Conservation (phyloP, 2,888 invertebrate genomes). For the Sarcophaga variegata region DNA sequence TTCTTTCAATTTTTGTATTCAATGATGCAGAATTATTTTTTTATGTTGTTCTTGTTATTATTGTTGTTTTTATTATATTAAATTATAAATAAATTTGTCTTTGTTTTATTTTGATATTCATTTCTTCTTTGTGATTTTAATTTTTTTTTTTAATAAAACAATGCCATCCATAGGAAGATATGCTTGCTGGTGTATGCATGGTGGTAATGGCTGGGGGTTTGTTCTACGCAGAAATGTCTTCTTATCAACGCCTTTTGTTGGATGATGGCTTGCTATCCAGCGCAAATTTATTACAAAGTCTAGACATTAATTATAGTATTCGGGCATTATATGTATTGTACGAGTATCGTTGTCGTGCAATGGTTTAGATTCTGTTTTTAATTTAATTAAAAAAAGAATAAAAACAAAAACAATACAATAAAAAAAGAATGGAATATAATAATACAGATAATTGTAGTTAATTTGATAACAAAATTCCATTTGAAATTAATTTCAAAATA, state of each 20-base stretch:
- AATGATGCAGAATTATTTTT: slow-evolving; percentile 31
- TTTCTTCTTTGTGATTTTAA: background rate
- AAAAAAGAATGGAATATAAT: too few relatives aligned
- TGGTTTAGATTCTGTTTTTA: too few relatives aligned
- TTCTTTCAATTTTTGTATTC: background rate
- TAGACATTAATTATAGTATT: slow-evolving; percentile 52
- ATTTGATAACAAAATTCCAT: too few relatives aligned
- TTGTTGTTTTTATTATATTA: too few relatives aligned
- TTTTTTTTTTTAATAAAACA: background rate
- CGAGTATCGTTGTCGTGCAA: too few relatives aligned
- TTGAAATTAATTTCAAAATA: too few relatives aligned
- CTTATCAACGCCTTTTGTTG: slow-evolving; percentile 19
- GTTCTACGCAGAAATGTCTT: background rate
- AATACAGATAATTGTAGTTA: too few relatives aligned
- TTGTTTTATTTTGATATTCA: background rate
- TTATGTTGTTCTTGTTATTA: too few relatives aligned
- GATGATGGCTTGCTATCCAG: background rate
- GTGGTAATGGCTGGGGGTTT: background rate
- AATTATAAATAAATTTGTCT: slow-evolving; percentile 7
- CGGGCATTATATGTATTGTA: background rate
- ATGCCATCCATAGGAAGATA: background rate
- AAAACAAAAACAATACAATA: too few relatives aligned
- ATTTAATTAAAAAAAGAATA: too few relatives aligned
- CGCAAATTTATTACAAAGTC: slow-evolving; percentile 18
- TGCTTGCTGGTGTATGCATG: background rate